Conservation (phyloP, 1,140 invertebrate genomes). For the Procambarus clarkii region DNA sequence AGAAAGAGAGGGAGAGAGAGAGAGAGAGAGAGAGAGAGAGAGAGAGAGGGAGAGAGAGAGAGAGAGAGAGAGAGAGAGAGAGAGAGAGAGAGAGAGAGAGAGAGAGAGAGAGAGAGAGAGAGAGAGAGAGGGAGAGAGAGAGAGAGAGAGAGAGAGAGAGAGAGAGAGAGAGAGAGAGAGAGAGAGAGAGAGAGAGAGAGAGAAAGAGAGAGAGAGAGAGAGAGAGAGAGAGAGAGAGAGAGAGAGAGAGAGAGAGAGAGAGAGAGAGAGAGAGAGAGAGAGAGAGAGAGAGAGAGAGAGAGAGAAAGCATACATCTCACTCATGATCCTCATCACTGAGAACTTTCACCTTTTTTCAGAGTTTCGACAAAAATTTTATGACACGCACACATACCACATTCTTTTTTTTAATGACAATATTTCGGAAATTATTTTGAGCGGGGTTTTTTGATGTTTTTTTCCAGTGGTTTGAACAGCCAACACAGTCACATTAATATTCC, state of each 20-base stretch:
- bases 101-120: neutral
- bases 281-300: conserved; percentile 15
- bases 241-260: conserved; percentile 42
- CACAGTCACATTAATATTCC: too few relatives aligned
- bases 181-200: neutral
- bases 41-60: neutral
- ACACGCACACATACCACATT: too few relatives aligned
- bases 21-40: neutral
- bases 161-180: neutral
- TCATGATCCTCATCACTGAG: too few relatives aligned
- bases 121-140: conserved; percentile 1
- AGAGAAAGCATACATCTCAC: neutral
- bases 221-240: conserved; percentile 18
- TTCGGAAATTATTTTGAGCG: too few relatives aligned
- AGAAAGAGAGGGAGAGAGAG: neutral
- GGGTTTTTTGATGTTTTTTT: too few relatives aligned
- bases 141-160: neutral
- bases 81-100: too few relatives aligned
- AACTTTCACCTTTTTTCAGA: too few relatives aligned
- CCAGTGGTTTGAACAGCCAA: too few relatives aligned
- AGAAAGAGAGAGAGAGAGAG: neutral
- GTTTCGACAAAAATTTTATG: too few relatives aligned
- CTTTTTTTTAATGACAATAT: too few relatives aligned
- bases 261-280: conserved; percentile 53
- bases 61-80: neutral